Conservation (phyloP, 2,113 vertebrate species). For the Macheiramphus alcinus region DNA sequence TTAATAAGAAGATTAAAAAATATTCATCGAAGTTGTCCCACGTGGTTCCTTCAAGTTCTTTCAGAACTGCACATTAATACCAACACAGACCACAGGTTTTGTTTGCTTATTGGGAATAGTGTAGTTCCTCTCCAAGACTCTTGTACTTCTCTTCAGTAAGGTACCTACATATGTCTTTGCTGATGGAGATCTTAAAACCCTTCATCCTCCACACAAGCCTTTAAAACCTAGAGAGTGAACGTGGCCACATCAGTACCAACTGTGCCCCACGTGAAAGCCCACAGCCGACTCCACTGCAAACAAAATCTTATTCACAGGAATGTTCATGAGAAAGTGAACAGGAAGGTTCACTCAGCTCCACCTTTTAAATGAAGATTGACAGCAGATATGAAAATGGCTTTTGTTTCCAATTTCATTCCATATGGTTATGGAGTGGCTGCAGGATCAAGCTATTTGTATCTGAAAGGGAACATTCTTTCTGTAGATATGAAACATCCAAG, state of each 20-base stretch:
- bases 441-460: slow-evolving; percentile 31
- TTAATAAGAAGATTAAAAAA: neutral
- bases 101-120: neutral
- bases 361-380: slow-evolving; percentile 45
- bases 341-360: slow-evolving; percentile 5
- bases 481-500: slow-evolving; percentile 16
- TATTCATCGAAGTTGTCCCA: neutral
- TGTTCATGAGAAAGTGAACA: neutral
- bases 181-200: neutral
- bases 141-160: neutral
- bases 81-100: neutral
- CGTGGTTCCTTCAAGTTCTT: neutral
- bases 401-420: slow-evolving; percentile 49
- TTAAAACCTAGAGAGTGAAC: neutral
- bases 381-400: slow-evolving; percentile 17
- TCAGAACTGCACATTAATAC: neutral
- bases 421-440: slow-evolving; percentile 1
- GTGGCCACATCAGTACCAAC: neutral
- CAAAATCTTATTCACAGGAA: neutral
- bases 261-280: neutral
- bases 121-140: neutral
- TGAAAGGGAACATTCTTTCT: neutral
- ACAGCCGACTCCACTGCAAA: neutral
- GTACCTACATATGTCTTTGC: neutral
- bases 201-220: neutral